A percentile compares a stretch with the other conserved stretches of the same genome.
phyloP scores from a whole-genome alignment of 2,113 vertebrate genomes.

The Alouatta palliata region DNA sequence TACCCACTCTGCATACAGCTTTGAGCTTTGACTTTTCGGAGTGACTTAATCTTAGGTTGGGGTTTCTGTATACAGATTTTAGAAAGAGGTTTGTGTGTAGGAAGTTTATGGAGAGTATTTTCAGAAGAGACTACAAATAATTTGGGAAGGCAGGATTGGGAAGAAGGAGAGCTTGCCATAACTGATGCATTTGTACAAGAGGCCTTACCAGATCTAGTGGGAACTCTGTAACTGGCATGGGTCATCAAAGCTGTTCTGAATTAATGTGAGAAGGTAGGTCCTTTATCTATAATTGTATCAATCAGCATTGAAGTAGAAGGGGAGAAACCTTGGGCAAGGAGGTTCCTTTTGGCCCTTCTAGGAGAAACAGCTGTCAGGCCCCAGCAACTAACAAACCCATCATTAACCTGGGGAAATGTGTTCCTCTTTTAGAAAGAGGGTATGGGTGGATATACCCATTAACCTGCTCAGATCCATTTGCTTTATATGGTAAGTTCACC shows the following conservation, averaged over 20 bases:
- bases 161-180: not conserved
- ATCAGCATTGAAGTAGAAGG: not conserved
- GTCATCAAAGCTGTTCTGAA: not conserved
- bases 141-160: not conserved
- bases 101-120: not conserved
- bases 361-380: not conserved
- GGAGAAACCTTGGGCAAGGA: not conserved
- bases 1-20: not conserved
- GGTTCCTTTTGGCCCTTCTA: not conserved
- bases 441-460: no score
- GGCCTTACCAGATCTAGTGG: no score
- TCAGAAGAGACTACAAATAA: not conserved
- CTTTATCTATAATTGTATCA: not conserved
- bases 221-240: not conserved
- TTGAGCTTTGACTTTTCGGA: not conserved
- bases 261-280: not conserved
- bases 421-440: not conserved
- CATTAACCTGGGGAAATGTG: not conserved
- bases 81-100: not conserved
- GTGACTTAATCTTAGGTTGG: not conserved
- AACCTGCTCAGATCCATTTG: not conserved
- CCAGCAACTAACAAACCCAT: not conserved
- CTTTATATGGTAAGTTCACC: not conserved
- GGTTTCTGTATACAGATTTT: not conserved
- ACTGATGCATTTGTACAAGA: not conserved